Evolutionary conservation across 2,888 invertebrate genomes (phyloP).

Genomic region (Muscina levida): DNA sequence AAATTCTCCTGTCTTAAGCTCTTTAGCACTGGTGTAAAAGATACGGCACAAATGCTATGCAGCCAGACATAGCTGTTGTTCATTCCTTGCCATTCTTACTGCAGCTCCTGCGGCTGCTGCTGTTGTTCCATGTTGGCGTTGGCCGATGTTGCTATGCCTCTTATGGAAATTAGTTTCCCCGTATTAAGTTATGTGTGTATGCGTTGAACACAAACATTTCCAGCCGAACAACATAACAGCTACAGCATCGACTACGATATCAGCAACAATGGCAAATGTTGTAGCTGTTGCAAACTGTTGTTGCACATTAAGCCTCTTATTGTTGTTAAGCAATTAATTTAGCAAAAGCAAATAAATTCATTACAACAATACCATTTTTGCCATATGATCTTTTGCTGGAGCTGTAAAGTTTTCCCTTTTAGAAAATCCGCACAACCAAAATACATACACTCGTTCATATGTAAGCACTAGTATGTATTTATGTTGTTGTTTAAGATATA

Average conservation of each 20-base stretch:
- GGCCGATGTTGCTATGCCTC: constrained; percentile 44
- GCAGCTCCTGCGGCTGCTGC: too few relatives aligned
- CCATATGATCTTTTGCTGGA: constrained; percentile 9
- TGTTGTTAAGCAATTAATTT: constrained; percentile 57
- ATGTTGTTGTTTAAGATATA: neutral
- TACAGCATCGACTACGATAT: constrained; percentile 12
- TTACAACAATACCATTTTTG: constrained; percentile 41
- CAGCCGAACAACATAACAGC: too few relatives aligned
- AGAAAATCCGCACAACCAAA: neutral
- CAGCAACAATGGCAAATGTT: constrained; percentile 17
- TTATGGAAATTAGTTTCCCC: constrained; percentile 56
- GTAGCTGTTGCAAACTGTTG: neutral
- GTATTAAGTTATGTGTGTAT: constrained; percentile 35
- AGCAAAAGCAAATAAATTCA: constrained; percentile 51
- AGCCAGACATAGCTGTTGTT: neutral
- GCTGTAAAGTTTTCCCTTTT: neutral
- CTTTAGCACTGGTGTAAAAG: constrained; percentile 9
- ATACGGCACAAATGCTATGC: constrained; percentile 6
- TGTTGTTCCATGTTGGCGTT: constrained; percentile 14
- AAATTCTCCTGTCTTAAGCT: constrained; percentile 21
- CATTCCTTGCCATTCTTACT: constrained; percentile 7
- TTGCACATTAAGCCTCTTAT: constrained; percentile 50
- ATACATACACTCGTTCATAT: neutral
- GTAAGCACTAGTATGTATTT: neutral
- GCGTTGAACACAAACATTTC: too few relatives aligned